phyloP scores from a whole-genome alignment of 2,888 invertebrate genomes.

The Rhodophaea formosa region DNA sequence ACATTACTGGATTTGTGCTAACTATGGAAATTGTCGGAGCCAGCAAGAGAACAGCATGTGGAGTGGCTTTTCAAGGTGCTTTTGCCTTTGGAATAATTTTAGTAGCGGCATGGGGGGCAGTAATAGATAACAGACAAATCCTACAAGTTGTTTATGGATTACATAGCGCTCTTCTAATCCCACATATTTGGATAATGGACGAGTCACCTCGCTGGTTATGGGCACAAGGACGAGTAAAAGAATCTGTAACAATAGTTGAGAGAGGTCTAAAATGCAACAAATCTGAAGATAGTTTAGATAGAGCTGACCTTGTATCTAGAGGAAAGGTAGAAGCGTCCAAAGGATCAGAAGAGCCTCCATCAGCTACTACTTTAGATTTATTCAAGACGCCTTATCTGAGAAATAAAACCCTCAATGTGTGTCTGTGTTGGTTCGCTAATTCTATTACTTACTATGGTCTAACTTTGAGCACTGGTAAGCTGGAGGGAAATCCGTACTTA shows the following conservation, averaged over 20 bases:
- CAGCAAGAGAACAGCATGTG: conserved; percentile 89
- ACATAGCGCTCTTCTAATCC: conserved; percentile 86
- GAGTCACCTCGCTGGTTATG: conserved; percentile 95
- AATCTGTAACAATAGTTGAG: conserved; percentile 87
- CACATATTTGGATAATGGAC: conserved; percentile 93
- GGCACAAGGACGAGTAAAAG: conserved; percentile 88
- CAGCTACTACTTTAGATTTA: conserved; percentile 85
- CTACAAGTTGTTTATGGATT: conserved; percentile 91
- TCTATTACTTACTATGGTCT: conserved; percentile 92
- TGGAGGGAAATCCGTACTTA: conserved; percentile 91
- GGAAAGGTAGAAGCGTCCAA: conserved; percentile 74
- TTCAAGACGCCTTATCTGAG: conserved; percentile 90
- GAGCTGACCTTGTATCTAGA: conserved; percentile 84
- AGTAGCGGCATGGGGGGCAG: conserved; percentile 90
- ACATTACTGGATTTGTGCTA: conserved; percentile 84
- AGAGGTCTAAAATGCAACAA: conserved; percentile 89
- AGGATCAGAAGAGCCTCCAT: conserved; percentile 52
- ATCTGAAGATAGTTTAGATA: conserved; percentile 82
- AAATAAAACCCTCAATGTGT: conserved; percentile 89
- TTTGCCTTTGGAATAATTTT: conserved; percentile 91
- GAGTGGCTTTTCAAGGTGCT: conserved; percentile 88
- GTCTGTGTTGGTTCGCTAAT: conserved; percentile 94
- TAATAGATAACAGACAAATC: conserved; percentile 86
- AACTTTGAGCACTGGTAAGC: conserved; percentile 88
- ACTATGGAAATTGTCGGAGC: conserved; percentile 93